Evolutionary conservation across 2,797 vertebrate species (phyloP), one percentile per base, ranked within the genome.

Genomic region (Tragopan temminckii): DNA sequence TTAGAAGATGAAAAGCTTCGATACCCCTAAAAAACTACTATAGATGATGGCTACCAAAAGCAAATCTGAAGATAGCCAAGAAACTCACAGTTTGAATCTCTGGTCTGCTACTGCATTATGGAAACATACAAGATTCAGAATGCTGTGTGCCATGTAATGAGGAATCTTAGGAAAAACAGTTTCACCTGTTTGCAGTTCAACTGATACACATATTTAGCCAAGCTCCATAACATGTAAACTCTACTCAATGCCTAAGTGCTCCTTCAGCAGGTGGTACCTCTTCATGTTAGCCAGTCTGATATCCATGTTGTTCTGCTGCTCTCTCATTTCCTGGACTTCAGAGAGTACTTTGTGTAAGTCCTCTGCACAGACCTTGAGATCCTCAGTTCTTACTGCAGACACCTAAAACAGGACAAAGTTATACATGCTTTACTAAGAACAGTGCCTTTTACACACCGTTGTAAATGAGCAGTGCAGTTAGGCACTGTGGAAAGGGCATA

Each of bases 221-320:
- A 62, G 40, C 27, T 94, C 69, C 45, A 19, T 61, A 31, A 84
- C 40, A 67, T 6, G 66, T 0, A 92, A 87, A 57, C 48, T 42
- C 64, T 38, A 71, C 18, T 78, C 67, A 87, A 5, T 1, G 19
- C 5, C 0, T 8, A 76, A 79, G 33, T 2, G 4, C n/a, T 67
- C 82, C 77, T 24, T 1, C 85, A 92, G 70, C 52, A 79, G 58
- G 43, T 0, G 3, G 82, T 90, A 98, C 97, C 97, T 97, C 91
- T 95, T 97, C 96, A 98, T 96, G 91, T 94, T 96, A 50, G 85
- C 94, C 93, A 98, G 92, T 72, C 91, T 97, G 84, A 75, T 50
- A 64, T 97, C 95, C 97, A 97, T 95, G 76, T 90, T 96, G 72
- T n/a, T 96, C 68, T 98, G 97, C 64, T 96, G 97, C 64, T 97